Evolutionary conservation across 2,113 vertebrate species (phyloP).

Genomic region (Asarcornis scutulata): DNA sequence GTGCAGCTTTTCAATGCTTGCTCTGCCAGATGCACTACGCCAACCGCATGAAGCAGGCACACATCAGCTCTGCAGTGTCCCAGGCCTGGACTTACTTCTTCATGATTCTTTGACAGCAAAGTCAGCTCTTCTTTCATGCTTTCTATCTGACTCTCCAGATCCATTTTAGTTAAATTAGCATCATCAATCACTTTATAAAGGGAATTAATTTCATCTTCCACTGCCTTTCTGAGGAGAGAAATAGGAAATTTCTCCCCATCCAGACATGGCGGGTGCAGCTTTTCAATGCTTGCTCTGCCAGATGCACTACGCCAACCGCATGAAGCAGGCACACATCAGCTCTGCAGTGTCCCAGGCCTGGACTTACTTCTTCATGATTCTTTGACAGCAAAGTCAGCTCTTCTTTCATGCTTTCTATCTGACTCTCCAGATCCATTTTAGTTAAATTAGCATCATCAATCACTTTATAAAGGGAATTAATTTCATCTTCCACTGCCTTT

Average conservation of each 20-base stretch:
- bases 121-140: constrained; percentile 86
- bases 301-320: neutral
- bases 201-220: constrained; percentile 92
- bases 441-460: constrained; percentile 89
- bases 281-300: neutral
- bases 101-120: constrained; percentile 84
- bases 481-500: constrained; percentile 91
- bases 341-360: neutral
- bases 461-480: constrained; percentile 90
- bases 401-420: constrained; percentile 88
- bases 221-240: constrained; percentile 80
- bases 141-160: constrained; percentile 89
- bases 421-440: constrained; percentile 87
- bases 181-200: constrained; percentile 93
- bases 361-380: constrained; percentile 88
- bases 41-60: neutral
- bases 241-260: neutral
- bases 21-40: neutral
- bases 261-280: neutral
- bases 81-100: constrained; percentile 80
- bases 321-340: neutral
- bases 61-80: neutral
- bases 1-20: neutral
- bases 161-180: constrained; percentile 85
- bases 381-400: constrained; percentile 85